These are phyloP conservation scores for Drosophila ercepeae DNA, from an alignment of 1,140 invertebrate genomes.

Conservation along the genomic window DNA sequence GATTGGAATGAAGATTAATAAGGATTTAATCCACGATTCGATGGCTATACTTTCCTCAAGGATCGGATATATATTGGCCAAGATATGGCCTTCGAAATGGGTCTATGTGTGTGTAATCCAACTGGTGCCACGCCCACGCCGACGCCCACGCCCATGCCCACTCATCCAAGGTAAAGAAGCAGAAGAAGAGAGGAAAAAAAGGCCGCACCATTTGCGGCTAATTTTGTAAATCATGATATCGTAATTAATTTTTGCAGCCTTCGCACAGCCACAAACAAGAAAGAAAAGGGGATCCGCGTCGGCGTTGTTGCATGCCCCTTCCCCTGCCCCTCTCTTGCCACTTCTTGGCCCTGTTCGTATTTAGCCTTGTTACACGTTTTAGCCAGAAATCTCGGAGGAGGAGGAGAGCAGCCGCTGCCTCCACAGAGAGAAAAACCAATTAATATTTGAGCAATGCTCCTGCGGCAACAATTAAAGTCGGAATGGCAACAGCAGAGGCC, in stretches of 20 bases:
- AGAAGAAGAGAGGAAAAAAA: slow-evolving; percentile 14
- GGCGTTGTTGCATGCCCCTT: slow-evolving; percentile 3
- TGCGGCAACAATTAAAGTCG: slow-evolving; percentile 80
- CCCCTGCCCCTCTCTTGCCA: neutral
- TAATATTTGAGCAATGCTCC: slow-evolving; percentile 82
- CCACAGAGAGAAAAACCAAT: slow-evolving; percentile 71
- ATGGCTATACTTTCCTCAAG: too few species aligned
- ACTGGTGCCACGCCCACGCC: slow-evolving; percentile 29
- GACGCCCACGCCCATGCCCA: slow-evolving; percentile 29
- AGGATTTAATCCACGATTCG: too few species aligned
- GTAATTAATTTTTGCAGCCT: slow-evolving; percentile 80
- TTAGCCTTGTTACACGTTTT: slow-evolving; percentile 30
- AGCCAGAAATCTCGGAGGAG: slow-evolving; percentile 63
- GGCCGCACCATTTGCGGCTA: slow-evolving; percentile 78
- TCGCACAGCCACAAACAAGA: slow-evolving; percentile 28
- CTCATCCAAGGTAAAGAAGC: neutral
- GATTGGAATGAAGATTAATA: too few species aligned
- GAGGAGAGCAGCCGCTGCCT: slow-evolving; percentile 6
- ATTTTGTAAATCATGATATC: slow-evolving; percentile 82
- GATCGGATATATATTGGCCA: too few species aligned
- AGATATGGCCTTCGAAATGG: too few species aligned
- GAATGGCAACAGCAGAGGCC: slow-evolving; percentile 54
- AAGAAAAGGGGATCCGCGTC: slow-evolving; percentile 19
- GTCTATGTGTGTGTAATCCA: neutral
- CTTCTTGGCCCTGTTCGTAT: neutral